Evolutionary conservation across 2,888 invertebrate genomes (phyloP).

Genomic region (Andricus curvator): DNA sequence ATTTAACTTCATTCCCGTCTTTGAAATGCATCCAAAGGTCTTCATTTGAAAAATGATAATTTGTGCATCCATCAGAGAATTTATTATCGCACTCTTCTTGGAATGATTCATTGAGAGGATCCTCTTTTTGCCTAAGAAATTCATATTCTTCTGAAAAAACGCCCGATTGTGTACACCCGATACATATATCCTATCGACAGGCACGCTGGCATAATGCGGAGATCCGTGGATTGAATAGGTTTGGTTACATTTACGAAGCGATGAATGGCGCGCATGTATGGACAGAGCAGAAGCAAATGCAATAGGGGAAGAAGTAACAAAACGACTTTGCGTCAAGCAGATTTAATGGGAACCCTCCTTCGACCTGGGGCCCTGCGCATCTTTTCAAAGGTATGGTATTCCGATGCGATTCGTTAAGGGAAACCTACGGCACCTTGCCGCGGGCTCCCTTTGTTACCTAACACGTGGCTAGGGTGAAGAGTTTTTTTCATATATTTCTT

Average conservation of each 20-base stretch:
- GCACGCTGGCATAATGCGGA: constrained; percentile 57
- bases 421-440: constrained; percentile 72
- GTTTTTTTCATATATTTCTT: constrained; percentile 46
- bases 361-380: constrained; percentile 52
- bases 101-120: constrained; percentile 34
- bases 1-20: constrained; percentile 23
- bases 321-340: constrained; percentile 70
- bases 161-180: constrained; percentile 49
- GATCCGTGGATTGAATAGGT: constrained; percentile 57
- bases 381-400: constrained; percentile 62
- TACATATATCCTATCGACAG: constrained; percentile 45
- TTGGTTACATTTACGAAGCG: constrained; percentile 56
- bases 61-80: constrained; percentile 16
- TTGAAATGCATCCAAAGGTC: constrained; percentile 22
- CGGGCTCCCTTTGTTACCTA: constrained; percentile 70
- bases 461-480: constrained; percentile 72
- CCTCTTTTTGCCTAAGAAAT: constrained; percentile 28
- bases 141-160: constrained; percentile 46
- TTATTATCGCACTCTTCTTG: constrained; percentile 25
- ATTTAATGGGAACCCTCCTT: constrained; percentile 64
- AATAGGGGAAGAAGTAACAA: constrained; percentile 68
- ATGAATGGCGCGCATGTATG: constrained; percentile 51
- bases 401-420: constrained; percentile 62
- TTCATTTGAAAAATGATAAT: constrained; percentile 33
- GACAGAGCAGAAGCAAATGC: constrained; percentile 48